These are phyloP conservation scores for Scophthalmus maximus DNA, from an alignment of 2,113 vertebrate genomes.

Conservation along the genomic window DNA sequence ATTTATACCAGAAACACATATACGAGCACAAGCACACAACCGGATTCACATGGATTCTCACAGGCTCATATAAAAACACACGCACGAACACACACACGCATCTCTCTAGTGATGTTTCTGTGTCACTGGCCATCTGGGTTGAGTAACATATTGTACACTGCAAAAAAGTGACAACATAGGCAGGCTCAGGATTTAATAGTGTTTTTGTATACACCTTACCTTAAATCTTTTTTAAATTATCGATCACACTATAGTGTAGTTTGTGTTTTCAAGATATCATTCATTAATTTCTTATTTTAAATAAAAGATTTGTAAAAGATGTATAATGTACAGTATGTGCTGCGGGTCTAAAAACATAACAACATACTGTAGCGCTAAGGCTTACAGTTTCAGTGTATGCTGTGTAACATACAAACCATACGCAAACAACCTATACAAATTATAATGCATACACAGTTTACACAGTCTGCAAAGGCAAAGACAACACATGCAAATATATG, in stretches of 20 bases:
- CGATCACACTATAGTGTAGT: no score
- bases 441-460: constrained; percentile 10
- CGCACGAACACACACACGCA: constrained; percentile 13
- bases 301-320: no score
- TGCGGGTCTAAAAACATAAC: neutral
- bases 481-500: constrained; percentile 36
- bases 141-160: constrained; percentile 36
- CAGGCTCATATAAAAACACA: constrained; percentile 24
- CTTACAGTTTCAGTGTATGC: no score
- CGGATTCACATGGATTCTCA: constrained; percentile 23
- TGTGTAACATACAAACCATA: constrained; percentile 6
- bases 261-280: no score
- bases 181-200: neutral
- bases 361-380: neutral
- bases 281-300: no score
- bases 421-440: constrained; percentile 3
- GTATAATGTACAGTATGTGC: no score
- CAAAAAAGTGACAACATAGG: constrained; percentile 21
- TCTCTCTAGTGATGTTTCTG: constrained; percentile 43
- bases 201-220: neutral
- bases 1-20: neutral
- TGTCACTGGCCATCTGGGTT: constrained; percentile 54
- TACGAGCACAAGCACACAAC: neutral
- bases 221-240: no score
- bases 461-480: constrained; percentile 8